Evolutionary conservation across 2,888 invertebrate genomes (phyloP), one percentile per base, ranked within the genome.

Genomic region (Aspidapion aeneum): DNA sequence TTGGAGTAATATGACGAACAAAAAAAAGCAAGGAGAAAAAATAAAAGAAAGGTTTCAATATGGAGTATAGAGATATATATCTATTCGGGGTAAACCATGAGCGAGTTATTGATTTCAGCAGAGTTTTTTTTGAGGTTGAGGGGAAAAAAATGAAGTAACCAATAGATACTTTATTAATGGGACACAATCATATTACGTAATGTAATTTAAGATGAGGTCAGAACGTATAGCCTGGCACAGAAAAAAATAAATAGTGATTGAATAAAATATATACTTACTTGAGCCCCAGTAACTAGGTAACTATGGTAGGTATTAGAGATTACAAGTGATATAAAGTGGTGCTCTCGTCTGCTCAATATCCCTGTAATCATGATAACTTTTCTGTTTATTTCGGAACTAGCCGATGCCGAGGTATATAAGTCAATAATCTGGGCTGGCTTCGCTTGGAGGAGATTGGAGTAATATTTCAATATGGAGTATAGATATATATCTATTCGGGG

Each of bases 291-390:
- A n/a, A n/a, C n/a, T n/a, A n/a, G n/a, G n/a, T n/a, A n/a, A n/a
- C n/a, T n/a, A n/a, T n/a, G n/a, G n/a, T n/a, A n/a, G n/a, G n/a
- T n/a, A n/a, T n/a, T n/a, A n/a, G n/a, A n/a, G n/a, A n/a, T n/a
- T n/a, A n/a, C n/a, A n/a, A n/a, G n/a, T n/a, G n/a, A 75, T 76
- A 75, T 79, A 78, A 79, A 79, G 79, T 79, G 79, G 78, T 77
- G 74, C 72, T 74, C 75, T 73, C 73, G 35, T 67, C 65, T 70
- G 68, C 70, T 69, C 66, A 62, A 68, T 69, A 69, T 68, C 72
- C 66, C 70, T 70, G 72, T 72, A 70, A 73, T 69, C 69, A 69
- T 71, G 71, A 72, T 72, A 70, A 71, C 69, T 71, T 71, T 71
- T 70, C 67, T 69, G 71, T 70, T 67, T 71, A 68, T 72, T 70